Base-by-base conservation (phyloP, 2,888 invertebrate species). In the Odontocolon sp. region DNA sequence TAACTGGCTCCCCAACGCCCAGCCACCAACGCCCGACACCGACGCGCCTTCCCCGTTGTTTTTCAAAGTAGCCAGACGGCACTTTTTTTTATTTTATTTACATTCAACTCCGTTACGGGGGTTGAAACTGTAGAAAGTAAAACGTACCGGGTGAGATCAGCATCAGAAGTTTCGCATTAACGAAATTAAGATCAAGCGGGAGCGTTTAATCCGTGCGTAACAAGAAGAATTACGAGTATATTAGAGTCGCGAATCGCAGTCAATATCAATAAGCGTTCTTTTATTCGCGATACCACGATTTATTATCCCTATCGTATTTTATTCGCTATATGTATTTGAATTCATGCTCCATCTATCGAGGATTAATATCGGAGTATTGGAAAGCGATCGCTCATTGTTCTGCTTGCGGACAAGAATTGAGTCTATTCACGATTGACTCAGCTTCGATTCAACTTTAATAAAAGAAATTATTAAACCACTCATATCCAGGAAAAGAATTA, bases 71-170 rank as follows among this genome's bases (percentile, higher is more conserved):
- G 40, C 47, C 14, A 31, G 52, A 59, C 42, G 40, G 33, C 64
- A 69, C 64, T 36, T 69, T 69, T 66, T 16, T 54, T 11, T 36
- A 64, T 64, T 76, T 78, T 73, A 73, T 78, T 76, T 54, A 68
- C 64, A 70, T 54, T 67, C 50, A 31, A 40, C 26, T 38, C 28
- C 36, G 26, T 47, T 52, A 45, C 42, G 38, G n/a, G 6, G 16
- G 9, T 1, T 14, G n/a, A 28, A 6, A 28, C 38, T 8, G 33
- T 6, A 4, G n/a, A 40, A 72, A 33, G 14, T 40, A 50, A 8
- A 16, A 28, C 45, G 42, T 36, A 42, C 33, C 52, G 42, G 28
- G 28, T 54, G 66, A 50, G 21, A 52, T 42, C 26, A 45, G 33
- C 42, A 14, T 52, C 52, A 52, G 9, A 18, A 73, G 52, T 36